Evolutionary conservation across 2,797 vertebrate genomes (phyloP), one percentile per base, ranked within the genome.

Genomic region (Silurus aristotelis): DNA sequence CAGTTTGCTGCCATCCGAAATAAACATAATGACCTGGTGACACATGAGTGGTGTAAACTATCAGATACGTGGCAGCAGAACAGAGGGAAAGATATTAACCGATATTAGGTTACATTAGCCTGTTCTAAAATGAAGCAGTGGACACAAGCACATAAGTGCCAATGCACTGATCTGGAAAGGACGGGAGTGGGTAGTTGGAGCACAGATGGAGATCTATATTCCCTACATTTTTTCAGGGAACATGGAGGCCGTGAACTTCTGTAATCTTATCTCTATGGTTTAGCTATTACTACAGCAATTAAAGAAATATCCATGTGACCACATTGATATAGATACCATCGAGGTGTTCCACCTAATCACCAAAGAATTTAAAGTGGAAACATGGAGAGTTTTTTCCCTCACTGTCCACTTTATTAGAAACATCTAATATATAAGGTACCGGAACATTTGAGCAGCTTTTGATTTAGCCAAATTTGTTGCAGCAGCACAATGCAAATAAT

Each of bases 11-110:
- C 80, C 76, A 19, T 93, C 92, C 90, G 90, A 93, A 94, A 93
- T 93, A 93, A 94, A 94, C 64, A 58, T 94, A 95, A 95, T 88
- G 89, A 95, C 91, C 91, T 95, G 94, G 91, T 94, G 94, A 96
- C 94, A 95, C 88, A 92, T 89, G 91, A 94, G 91, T 80, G 61
- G 90, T 93, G 93, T 93, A 94, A 95, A 92, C 83, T 92, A 93
- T 94, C 93, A 84, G 92, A 89, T 78, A 87, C 89, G 73, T 93
- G 93, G 92, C 92, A 89, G 71, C 66, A 20, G 87, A 90, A 91
- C 93, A 92, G 91, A 38, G 83, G 63, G 86, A 88, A 86, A 83
- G 48, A 72, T 58, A 90, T 88, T 87, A 85, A 43, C 76, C 52
- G 12, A 83, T 87, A 91, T 90, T 87, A 83, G 73, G 85, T 91